These are phyloP conservation scores for Phyllopteryx taeniolatus DNA, from an alignment of 2,113 vertebrate genomes.

Conservation along the genomic window DNA sequence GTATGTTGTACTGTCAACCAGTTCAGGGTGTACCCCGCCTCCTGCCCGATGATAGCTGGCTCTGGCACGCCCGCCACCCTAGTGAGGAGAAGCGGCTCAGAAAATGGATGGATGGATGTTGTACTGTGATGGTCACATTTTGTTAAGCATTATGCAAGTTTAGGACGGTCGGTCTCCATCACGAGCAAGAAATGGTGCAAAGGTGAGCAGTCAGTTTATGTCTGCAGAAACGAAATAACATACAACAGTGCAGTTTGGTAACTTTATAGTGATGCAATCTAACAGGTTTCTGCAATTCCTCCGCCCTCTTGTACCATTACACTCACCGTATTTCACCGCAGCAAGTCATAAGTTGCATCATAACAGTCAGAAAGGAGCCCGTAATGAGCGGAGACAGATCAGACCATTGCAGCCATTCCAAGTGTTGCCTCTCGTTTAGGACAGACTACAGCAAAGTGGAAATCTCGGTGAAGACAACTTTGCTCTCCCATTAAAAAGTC, in stretches of 20 bases:
- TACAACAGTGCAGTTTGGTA: not conserved
- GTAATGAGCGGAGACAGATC: not conserved
- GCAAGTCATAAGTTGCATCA: conserved; percentile 2
- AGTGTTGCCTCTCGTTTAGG: not conserved
- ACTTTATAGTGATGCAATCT: conserved; percentile 1
- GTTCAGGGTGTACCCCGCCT: too few species aligned
- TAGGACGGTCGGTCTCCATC: not conserved
- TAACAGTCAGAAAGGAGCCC: not conserved
- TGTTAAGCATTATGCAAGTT: not conserved
- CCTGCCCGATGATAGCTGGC: too few species aligned
- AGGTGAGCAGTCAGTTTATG: not conserved
- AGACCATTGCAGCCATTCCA: not conserved
- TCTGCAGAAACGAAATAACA: not conserved
- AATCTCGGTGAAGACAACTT: not conserved
- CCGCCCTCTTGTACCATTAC: not conserved
- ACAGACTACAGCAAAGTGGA: not conserved
- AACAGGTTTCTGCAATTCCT: not conserved
- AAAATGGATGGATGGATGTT: not conserved
- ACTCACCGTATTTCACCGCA: not conserved
- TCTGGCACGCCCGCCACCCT: too few species aligned
- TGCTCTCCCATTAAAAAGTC: not conserved
- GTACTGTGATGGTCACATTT: not conserved
- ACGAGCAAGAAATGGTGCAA: not conserved
- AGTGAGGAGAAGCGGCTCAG: too few species aligned
- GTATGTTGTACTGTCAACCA: not conserved